These are phyloP conservation scores for Neria commutata DNA, from an alignment of 2,888 invertebrate species.

Conservation along the genomic window DNA sequence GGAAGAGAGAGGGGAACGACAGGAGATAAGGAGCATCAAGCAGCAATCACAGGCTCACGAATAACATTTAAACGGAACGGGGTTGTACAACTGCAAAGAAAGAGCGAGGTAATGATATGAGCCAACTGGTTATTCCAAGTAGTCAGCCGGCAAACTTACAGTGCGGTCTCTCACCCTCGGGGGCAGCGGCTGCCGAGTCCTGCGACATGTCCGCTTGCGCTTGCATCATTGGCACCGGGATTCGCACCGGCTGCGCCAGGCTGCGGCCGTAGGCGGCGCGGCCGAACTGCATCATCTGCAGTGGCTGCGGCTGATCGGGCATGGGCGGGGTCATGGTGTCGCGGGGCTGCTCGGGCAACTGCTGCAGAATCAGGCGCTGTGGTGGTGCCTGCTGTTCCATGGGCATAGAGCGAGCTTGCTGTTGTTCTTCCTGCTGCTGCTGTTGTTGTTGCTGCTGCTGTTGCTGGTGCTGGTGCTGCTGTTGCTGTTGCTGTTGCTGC, in stretches of 20 bases:
- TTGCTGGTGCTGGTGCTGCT: constrained; percentile 31
- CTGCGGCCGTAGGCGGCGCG: constrained; percentile 62
- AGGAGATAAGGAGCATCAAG: constrained; percentile 33
- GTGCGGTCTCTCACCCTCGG: constrained; percentile 70
- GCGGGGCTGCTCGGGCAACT: constrained; percentile 57
- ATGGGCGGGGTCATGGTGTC: constrained; percentile 59
- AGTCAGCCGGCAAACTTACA: too few relatives aligned
- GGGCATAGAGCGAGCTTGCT: constrained; percentile 38
- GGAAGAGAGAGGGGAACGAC: neutral
- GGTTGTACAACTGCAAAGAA: constrained; percentile 77
- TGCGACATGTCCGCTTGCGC: constrained; percentile 65
- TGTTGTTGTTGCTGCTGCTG: constrained; percentile 41
- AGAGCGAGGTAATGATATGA: neutral
- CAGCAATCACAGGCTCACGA: constrained; percentile 78
- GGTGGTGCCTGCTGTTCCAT: too few relatives aligned
- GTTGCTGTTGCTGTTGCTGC: constrained; percentile 52
- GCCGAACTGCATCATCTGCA: constrained; percentile 55
- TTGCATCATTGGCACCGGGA: constrained; percentile 67
- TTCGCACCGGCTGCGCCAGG: constrained; percentile 62
- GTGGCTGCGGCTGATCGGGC: constrained; percentile 54
- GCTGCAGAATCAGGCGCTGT: constrained; percentile 54
- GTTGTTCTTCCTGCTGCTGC: constrained; percentile 49
- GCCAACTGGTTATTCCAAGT: constrained; percentile 17
- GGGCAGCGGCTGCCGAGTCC: constrained; percentile 53
- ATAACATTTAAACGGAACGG: constrained; percentile 76